Percentiles rank a stretch among this genome's conserved stretches.
phyloP scores from a whole-genome alignment of 1,140 invertebrate genomes.

The Bombus pascuorum region DNA sequence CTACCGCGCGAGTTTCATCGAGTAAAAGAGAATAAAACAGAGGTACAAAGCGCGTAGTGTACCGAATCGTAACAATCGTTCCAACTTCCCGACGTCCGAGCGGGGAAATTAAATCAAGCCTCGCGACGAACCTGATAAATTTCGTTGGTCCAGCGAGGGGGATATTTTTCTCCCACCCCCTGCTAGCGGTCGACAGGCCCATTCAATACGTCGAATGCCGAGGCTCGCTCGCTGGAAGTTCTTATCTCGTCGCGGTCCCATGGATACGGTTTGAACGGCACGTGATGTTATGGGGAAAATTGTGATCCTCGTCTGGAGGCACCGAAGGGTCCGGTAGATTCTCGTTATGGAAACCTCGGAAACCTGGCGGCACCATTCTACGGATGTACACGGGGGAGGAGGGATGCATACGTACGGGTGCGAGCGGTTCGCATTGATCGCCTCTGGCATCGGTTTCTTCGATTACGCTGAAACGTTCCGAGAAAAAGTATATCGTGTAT shows the following conservation, averaged over 20 bases:
- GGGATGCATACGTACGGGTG: background rate
- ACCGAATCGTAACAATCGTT: background rate
- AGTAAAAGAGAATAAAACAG: background rate
- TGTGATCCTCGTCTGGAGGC: background rate
- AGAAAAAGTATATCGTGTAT: background rate
- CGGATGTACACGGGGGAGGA: background rate
- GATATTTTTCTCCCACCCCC: background rate
- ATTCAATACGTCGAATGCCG: conserved; percentile 5
- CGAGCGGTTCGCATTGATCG: conserved; percentile 13
- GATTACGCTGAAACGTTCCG: background rate
- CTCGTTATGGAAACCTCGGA: conserved; percentile 7
- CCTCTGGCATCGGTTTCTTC: conserved; percentile 6
- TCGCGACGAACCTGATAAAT: conserved; percentile 3
- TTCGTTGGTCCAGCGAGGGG: background rate
- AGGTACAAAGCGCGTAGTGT: background rate
- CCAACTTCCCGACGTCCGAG: background rate
- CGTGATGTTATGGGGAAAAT: background rate
- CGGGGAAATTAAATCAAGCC: conserved; percentile 12
- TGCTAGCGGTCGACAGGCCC: background rate
- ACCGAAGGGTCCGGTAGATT: conserved; percentile 1
- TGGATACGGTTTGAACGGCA: background rate
- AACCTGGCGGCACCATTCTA: background rate
- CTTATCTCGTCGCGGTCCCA: conserved; percentile 8
- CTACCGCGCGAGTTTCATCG: too few species aligned
- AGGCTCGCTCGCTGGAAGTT: background rate